phyloP scores from a whole-genome alignment of 1,140 invertebrate species.

The Drosophila erecta region DNA sequence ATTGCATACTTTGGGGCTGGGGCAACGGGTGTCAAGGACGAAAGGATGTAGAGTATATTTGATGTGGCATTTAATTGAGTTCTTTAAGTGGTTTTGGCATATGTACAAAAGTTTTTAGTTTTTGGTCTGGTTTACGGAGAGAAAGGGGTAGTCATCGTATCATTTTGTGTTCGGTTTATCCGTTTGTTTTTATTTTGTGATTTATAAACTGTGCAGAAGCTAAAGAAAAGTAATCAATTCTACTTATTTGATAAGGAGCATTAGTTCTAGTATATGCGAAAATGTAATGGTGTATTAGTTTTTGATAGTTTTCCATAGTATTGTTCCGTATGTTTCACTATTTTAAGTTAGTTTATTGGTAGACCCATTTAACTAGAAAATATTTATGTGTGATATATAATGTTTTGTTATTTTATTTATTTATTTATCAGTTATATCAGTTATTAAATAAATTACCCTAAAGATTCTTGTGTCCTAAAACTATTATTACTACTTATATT shows the following conservation, averaged over 20 bases:
- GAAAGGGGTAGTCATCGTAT: slow-evolving; percentile 11
- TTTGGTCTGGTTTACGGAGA: slow-evolving; percentile 15
- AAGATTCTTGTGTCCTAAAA: too few species aligned
- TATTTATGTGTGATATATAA: neutral
- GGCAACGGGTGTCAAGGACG: neutral
- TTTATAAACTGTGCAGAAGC: slow-evolving; percentile 45
- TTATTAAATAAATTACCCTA: too few species aligned
- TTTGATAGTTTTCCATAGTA: neutral
- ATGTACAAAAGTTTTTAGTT: slow-evolving; percentile 54
- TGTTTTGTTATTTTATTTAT: neutral
- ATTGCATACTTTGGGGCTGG: slow-evolving; percentile 29
- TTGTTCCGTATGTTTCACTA: too few species aligned
- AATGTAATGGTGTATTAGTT: neutral
- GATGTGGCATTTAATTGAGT: slow-evolving; percentile 36
- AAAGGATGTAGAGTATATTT: slow-evolving; percentile 4
- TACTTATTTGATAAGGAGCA: slow-evolving; percentile 25
- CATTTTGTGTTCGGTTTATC: slow-evolving; percentile 13
- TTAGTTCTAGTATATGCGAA: slow-evolving; percentile 1
- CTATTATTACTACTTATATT: too few species aligned
- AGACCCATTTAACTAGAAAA: too few species aligned
- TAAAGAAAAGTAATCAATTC: slow-evolving; percentile 39
- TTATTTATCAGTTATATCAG: too few species aligned
- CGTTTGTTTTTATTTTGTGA: slow-evolving; percentile 9
- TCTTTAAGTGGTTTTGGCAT: slow-evolving; percentile 41
- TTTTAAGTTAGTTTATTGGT: neutral